Evolutionary conservation across 2,888 invertebrate genomes (phyloP).

Genomic region (Agriotes lineatus): DNA sequence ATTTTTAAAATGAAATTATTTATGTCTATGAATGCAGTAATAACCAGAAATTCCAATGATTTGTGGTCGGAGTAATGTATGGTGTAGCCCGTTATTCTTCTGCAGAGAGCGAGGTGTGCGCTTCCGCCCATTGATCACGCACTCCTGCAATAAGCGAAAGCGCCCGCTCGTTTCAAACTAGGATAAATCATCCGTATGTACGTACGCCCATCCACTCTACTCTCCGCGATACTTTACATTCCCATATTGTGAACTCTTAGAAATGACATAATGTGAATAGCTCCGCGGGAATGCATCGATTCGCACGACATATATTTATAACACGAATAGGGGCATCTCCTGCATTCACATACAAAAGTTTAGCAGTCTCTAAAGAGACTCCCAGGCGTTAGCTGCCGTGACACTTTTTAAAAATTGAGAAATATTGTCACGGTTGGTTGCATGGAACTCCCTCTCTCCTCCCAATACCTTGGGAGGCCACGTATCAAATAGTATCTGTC

Average conservation of each 20-base stretch:
- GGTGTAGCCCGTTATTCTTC: constrained; percentile 42
- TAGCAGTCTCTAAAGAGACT: too few species aligned
- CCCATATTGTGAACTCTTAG: constrained; percentile 30
- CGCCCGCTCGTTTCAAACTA: constrained; percentile 44
- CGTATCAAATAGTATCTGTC: too few species aligned
- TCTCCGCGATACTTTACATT: constrained; percentile 30
- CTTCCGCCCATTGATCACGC: constrained; percentile 49
- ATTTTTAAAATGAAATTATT: constrained; percentile 6
- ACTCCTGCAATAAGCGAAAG: constrained; percentile 50
- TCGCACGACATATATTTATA: constrained; percentile 14
- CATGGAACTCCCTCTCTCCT: too few species aligned
- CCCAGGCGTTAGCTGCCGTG: neutral
- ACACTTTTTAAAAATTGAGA: too few species aligned
- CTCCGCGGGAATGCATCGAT: constrained; percentile 1
- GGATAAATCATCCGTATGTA: constrained; percentile 45
- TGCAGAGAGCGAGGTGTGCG: constrained; percentile 32
- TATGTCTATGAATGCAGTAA: constrained; percentile 21
- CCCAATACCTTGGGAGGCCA: too few species aligned
- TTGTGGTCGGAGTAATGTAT: constrained; percentile 34
- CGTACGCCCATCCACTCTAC: constrained; percentile 38
- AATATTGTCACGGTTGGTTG: too few species aligned
- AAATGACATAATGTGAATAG: constrained; percentile 35
- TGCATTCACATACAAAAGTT: too few species aligned
- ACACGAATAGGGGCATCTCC: neutral
- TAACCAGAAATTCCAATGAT: constrained; percentile 32